These are phyloP conservation scores for Ochotona princeps DNA, from an alignment of 2,113 vertebrate genomes.

Conservation along the genomic window DNA sequence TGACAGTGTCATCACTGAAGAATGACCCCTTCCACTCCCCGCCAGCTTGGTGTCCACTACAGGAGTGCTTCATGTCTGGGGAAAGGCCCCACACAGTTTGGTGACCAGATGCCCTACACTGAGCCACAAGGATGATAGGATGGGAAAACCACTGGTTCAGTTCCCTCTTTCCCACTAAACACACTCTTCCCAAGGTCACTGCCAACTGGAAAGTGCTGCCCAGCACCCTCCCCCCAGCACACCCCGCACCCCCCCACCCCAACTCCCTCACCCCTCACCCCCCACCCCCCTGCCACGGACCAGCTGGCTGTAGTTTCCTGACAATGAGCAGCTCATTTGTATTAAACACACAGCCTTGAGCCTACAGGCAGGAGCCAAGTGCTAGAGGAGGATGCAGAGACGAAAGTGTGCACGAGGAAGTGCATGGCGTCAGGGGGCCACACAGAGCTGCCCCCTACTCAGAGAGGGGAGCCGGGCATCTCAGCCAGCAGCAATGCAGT, in stretches of 20 bases:
- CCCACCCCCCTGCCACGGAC: too few relatives aligned
- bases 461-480: neutral
- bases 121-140: neutral
- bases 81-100: too few relatives aligned
- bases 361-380: neutral
- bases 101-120: neutral
- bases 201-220: neutral
- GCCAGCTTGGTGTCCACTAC: too few relatives aligned
- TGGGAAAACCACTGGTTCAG: neutral
- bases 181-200: neutral
- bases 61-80: neutral
- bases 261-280: too few relatives aligned
- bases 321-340: neutral
- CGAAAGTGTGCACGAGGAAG: neutral
- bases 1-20: neutral
- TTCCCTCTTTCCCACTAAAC: too few relatives aligned
- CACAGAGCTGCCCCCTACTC: neutral
- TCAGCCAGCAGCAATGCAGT: too few relatives aligned
- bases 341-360: neutral
- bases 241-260: too few relatives aligned
- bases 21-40: neutral
- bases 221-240: too few relatives aligned
- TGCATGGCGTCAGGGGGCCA: neutral
- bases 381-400: neutral
- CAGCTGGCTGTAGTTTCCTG: neutral